Base-by-base conservation (phyloP, 2,113 vertebrate species). In the Ciconia stormi region DNA sequence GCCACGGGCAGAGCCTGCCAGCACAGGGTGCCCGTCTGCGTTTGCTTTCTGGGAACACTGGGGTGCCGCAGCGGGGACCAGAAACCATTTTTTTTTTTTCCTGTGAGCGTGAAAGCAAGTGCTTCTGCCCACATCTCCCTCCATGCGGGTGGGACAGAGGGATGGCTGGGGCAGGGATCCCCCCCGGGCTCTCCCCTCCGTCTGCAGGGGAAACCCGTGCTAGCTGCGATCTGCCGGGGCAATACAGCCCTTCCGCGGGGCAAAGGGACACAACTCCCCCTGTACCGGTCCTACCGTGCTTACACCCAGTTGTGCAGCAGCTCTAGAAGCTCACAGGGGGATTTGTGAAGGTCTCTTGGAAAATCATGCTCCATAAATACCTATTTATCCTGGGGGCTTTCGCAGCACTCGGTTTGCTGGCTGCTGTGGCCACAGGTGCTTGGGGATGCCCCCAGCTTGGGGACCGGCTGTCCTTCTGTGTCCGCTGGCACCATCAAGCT, bases 91-190 rank as follows among this genome's bases (percentile, higher is more conserved):
- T 30, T 20, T 21, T 5, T 7, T 30, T 20, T 21, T 5, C 6
- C 12, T 32, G 3, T 14, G 11, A 76, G 23, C 4, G 9, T 34
- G 46, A 59, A 61, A 66, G 17, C 20, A 50, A 66, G 2, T 0
- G 0, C 23, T 34, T 53, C 66, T 71, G 47, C 49, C 34, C 10
- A 4, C 23, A 6, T 15, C 47, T 13, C 32, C 16, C 22, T 15
- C 34, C 0, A 0, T 5, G 1, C 8, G 9, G 50, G 13, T 0
- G 0, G 52, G 29, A 13, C 25, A 42, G 73, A 17, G 44, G n/a
- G 30, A 4, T 20, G 61, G 4, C 29, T 5, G 27, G 61, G 42
- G 4, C 42, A 29, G 40, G 34, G n/a, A 23, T 10, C 5, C 18
- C 32, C 8, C 23, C 16, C 0, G 4, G 32, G 25, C 36, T 61